Conservation (phyloP, 2,113 vertebrate genomes). For the Tricholaema leucomelas region DNA sequence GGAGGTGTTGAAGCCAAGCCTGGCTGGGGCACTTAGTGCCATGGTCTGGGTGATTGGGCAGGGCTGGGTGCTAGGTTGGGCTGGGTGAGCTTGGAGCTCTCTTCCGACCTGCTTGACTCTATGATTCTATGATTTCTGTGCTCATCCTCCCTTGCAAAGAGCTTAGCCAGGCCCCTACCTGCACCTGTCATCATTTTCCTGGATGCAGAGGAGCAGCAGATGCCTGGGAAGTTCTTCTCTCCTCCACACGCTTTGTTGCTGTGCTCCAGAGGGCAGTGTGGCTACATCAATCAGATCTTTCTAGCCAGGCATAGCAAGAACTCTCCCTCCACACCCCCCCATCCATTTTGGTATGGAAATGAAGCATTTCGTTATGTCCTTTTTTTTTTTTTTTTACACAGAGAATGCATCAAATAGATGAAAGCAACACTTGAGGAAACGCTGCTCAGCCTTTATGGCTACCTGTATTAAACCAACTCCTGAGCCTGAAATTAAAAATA, state of each 20-base stretch:
- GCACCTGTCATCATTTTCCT: neutral
- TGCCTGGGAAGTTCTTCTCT: neutral
- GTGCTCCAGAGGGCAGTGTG: constrained; percentile 78
- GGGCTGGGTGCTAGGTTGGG: no score
- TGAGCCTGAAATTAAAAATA: neutral
- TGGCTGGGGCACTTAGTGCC: no score
- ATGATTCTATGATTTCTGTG: no score
- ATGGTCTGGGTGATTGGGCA: no score
- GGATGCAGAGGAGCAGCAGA: neutral
- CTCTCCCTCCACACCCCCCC: constrained; percentile 7
- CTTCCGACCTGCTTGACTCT: no score
- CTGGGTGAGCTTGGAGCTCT: no score
- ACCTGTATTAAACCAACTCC: neutral
- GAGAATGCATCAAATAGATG: neutral
- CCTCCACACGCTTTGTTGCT: neutral
- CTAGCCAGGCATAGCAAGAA: neutral
- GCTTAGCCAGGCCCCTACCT: neutral
- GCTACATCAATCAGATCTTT: constrained; percentile 37
- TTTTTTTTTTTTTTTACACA: constrained; percentile 16
- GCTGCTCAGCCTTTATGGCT: neutral
- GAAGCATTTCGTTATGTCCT: constrained; percentile 49
- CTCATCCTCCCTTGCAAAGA: neutral
- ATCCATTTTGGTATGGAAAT: constrained; percentile 38
- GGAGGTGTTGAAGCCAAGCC: no score
- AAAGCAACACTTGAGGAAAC: neutral